phyloP scores from a whole-genome alignment of 2,797 vertebrate species.

The Sebastes minor region DNA sequence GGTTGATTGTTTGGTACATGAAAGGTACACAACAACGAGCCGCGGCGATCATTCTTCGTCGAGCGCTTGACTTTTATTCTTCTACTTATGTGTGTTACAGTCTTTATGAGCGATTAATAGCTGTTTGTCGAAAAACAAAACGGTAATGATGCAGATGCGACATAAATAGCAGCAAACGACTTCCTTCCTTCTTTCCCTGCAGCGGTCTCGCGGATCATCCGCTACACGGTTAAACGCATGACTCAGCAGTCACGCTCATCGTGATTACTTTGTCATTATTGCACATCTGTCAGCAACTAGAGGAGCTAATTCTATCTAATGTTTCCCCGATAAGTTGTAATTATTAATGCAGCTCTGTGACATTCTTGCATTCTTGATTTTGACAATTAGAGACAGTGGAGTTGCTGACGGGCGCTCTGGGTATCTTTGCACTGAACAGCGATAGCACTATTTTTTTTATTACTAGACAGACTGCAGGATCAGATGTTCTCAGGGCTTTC shows the following conservation, averaged over 20 bases:
- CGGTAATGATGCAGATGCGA: neutral
- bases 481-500: constrained; percentile 3
- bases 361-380: constrained; percentile 25
- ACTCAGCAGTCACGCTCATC: constrained; percentile 14
- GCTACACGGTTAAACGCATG: neutral
- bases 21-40: constrained; percentile 11
- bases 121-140: neutral
- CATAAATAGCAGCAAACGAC: neutral
- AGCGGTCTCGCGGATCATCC: neutral
- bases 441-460: constrained; percentile 28
- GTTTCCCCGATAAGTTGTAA: constrained; percentile 40
- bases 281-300: constrained; percentile 43
- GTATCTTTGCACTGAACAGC: constrained; percentile 1
- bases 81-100: neutral
- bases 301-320: constrained; percentile 28
- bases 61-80: neutral
- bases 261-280: constrained; percentile 36
- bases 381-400: constrained; percentile 6
- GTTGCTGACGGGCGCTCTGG: constrained; percentile 17
- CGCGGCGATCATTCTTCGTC: neutral
- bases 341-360: constrained; percentile 45
- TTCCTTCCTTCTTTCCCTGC: neutral
- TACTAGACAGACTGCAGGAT: constrained; percentile 10
- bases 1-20: constrained; percentile 22
- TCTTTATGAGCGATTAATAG: constrained; percentile 3